These are phyloP conservation scores for Lydus trimaculatus DNA, from an alignment of 2,888 invertebrate species.

Conservation along the genomic window DNA sequence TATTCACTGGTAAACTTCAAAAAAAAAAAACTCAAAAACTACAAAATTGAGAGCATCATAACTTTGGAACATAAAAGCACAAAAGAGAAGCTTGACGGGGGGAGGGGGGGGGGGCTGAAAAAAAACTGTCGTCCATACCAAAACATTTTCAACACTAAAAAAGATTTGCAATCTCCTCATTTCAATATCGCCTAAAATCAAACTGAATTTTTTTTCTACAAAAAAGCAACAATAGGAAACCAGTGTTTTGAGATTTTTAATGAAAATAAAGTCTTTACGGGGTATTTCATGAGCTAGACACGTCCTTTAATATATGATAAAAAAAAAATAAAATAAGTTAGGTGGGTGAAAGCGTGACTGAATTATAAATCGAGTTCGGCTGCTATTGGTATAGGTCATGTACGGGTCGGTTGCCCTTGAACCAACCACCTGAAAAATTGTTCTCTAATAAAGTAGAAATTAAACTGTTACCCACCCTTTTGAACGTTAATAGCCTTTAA, in stretches of 20 bases:
- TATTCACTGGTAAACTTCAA: not conserved
- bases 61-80: not conserved
- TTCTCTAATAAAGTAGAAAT: conserved; percentile 3
- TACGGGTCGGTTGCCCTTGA: conserved; percentile 23
- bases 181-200: not conserved
- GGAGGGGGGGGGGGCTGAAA: no score
- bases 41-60: not conserved
- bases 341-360: conserved; percentile 28
- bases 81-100: not conserved
- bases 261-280: not conserved
- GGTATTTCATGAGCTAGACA: not conserved
- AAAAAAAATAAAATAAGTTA: not conserved
- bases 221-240: not conserved
- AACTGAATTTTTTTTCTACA: not conserved
- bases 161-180: not conserved
- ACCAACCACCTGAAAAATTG: conserved; percentile 29
- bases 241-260: not conserved
- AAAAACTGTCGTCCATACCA: not conserved
- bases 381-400: conserved; percentile 29
- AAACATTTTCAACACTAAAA: not conserved
- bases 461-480: not conserved
- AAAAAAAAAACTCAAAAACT: not conserved
- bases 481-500: not conserved
- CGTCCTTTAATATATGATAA: not conserved
- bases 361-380: conserved; percentile 20